Evolutionary conservation across 2,888 invertebrate species (phyloP), one percentile per base, ranked within the genome.

Genomic region (Blastobasis adustella): DNA sequence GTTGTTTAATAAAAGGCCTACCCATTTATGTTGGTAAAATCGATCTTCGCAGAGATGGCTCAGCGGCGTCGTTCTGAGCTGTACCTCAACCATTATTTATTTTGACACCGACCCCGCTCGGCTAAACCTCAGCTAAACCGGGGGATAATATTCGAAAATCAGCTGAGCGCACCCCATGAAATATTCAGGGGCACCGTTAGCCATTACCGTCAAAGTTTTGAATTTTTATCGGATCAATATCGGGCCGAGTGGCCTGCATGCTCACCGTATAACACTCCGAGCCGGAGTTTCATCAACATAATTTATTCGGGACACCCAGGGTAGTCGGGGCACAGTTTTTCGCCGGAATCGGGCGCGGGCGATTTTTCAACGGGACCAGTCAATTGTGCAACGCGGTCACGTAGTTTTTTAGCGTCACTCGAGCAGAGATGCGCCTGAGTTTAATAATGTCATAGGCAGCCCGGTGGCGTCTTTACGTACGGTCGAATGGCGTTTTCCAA

Each of bases 221-320:
- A 68, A 72, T 70, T 70, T 66, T 73, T 69, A 69, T 69, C 63
- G 64, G 70, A 68, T 72, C 63, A 63, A 68, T 69, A 73, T 72
- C 71, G 72, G 74, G 61, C 23, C 62, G 60, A 68, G 62, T 64
- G 66, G 63, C 61, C 56, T 56, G 50, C 58, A 61, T 53, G 56
- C 59, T 56, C 61, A 54, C 60, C 62, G 66, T 67, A 72, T 71
- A 74, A 72, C 73, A 71, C 77, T 73, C 72, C 66, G 73, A 74
- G 76, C 77, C 74, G 82, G 78, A 82, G 76, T 83, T 82, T 79
- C 74, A 81, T 82, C 79, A 82, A 69, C 78, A 83, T 83, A 83
- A 85, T 83, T 83, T 85, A 85, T 84, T 82, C 84, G 75, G 81
- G 77, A 76, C 76, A 74, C 74, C 76, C 71, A 57, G 63, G 65